phyloP scores from a whole-genome alignment of 2,888 invertebrate genomes.

The Melanophora roralis region DNA sequence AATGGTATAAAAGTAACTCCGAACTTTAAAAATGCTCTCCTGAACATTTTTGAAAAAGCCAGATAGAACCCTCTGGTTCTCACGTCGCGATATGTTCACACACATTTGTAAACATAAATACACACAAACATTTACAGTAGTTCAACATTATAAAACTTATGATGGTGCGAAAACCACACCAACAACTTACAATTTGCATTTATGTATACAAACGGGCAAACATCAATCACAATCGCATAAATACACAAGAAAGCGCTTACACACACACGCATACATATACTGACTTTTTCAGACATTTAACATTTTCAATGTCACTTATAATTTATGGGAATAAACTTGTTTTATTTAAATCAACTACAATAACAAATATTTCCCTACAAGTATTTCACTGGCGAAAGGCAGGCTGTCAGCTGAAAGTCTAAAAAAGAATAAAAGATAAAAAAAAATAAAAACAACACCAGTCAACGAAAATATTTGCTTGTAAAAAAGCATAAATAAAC shows the following conservation, averaged over 20 bases:
- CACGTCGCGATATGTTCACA: too few species aligned
- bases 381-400: background rate
- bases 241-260: background rate
- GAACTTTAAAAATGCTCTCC: too few species aligned
- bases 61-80: too few species aligned
- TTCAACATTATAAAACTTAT: conserved; percentile 17
- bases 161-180: conserved; percentile 47
- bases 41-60: too few species aligned
- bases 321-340: conserved; percentile 59
- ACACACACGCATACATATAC: background rate
- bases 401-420: conserved; percentile 29
- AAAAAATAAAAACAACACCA: conserved; percentile 9
- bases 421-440: conserved; percentile 25
- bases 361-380: background rate
- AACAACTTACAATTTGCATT: conserved; percentile 1
- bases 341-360: background rate
- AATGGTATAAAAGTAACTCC: too few species aligned
- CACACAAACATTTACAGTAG: background rate
- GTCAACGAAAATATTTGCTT: background rate
- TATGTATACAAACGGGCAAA: background rate
- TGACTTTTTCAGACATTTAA: conserved; percentile 12
- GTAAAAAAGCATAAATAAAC: background rate
- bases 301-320: conserved; percentile 60
- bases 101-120: background rate
- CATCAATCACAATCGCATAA: background rate